Conservation (phyloP, 2,888 invertebrate species). For the Salticus scenicus region DNA sequence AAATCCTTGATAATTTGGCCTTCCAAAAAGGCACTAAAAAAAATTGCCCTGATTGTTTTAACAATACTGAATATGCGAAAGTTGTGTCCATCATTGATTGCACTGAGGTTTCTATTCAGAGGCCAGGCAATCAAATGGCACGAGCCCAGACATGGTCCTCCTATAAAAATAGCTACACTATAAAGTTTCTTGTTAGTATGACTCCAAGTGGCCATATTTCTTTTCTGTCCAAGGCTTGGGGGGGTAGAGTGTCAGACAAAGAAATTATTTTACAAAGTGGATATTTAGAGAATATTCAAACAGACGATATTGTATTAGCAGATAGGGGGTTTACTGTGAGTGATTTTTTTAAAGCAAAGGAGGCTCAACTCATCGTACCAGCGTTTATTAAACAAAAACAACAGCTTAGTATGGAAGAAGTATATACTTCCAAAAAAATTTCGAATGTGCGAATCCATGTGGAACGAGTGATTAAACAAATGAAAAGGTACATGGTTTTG, state of each 20-base stretch:
- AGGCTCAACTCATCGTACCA: not conserved
- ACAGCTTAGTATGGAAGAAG: not conserved
- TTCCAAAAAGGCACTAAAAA: not conserved
- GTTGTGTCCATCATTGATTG: not conserved
- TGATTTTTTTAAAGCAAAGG: not conserved
- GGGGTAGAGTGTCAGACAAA: not conserved
- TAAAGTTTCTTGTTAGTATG: not conserved
- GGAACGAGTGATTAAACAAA: not conserved
- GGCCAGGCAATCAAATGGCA: not conserved
- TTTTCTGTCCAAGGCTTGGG: not conserved
- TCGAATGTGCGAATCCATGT: not conserved
- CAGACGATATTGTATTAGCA: not conserved
- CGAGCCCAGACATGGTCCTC: not conserved
- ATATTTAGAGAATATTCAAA: not conserved
- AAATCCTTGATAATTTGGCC: not conserved
- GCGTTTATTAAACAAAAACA: not conserved
- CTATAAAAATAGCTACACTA: not conserved
- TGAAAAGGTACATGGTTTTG: not conserved
- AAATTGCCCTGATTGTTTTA: not conserved
- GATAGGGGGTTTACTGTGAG: not conserved
- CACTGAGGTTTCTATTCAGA: not conserved
- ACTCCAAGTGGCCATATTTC: not conserved
- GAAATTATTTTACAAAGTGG: not conserved
- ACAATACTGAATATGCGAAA: not conserved
- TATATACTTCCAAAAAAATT: not conserved